Evolutionary conservation across 2,888 invertebrate genomes (phyloP).

Genomic region (Horisme vitalbata): DNA sequence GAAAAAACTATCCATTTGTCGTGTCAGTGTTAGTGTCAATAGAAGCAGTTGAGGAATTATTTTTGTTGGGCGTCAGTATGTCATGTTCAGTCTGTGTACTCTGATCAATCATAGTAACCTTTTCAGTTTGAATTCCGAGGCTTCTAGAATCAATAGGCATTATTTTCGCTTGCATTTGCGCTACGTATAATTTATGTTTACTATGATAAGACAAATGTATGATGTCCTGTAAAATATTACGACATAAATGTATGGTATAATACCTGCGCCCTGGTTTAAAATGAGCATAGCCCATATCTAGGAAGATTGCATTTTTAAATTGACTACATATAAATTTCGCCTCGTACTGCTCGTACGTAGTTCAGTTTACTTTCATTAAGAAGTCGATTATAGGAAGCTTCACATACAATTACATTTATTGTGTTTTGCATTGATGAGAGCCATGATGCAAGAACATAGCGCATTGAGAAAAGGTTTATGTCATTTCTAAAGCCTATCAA

Average conservation of each 20-base stretch:
- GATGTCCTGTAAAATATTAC: neutral
- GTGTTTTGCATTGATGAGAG: neutral
- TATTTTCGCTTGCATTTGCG: neutral
- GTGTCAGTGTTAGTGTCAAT: neutral
- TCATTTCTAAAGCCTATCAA: neutral
- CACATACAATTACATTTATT: constrained; percentile 3
- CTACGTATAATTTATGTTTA: neutral
- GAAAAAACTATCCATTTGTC: neutral
- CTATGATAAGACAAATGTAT: neutral
- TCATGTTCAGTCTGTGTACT: neutral
- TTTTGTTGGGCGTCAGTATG: neutral
- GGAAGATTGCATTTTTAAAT: neutral
- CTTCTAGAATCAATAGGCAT: neutral
- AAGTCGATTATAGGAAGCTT: neutral
- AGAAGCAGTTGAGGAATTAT: neutral
- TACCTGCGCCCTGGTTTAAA: neutral
- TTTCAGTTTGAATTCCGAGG: neutral
- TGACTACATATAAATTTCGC: constrained; percentile 1
- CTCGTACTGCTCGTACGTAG: too few species aligned
- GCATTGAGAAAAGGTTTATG: neutral
- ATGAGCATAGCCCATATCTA: neutral
- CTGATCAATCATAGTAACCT: neutral
- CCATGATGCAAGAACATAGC: constrained; percentile 1
- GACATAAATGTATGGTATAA: neutral
- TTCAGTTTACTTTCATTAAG: constrained; percentile 2